Conservation (phyloP, 2,797 vertebrate genomes). For the Channa striata region DNA sequence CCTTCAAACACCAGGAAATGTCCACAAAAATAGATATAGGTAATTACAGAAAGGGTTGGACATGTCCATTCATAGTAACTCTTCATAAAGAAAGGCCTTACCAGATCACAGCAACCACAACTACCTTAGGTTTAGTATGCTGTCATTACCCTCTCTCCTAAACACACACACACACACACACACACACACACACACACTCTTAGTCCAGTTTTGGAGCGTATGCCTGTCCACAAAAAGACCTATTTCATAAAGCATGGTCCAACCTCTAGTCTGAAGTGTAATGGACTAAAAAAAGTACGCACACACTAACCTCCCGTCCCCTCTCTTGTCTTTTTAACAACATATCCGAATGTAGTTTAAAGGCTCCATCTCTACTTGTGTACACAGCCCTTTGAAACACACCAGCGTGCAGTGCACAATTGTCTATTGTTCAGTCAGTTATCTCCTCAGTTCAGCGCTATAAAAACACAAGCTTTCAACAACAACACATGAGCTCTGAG, state of each 20-base stretch:
- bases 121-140: conserved; percentile 35
- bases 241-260: conserved; percentile 14
- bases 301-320: background rate
- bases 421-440: background rate
- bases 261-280: no score
- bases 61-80: conserved; percentile 25
- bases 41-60: conserved; percentile 20
- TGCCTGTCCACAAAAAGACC: conserved; percentile 40
- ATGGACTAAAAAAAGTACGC: no score
- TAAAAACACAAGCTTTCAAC: conserved; percentile 13
- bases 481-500: background rate
- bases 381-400: background rate
- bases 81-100: conserved; percentile 22
- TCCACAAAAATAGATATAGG: background rate
- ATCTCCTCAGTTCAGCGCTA: conserved; percentile 1
- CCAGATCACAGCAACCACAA: conserved; percentile 42
- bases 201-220: conserved; percentile 43
- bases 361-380: background rate
- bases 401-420: background rate
- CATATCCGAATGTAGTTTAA: background rate
- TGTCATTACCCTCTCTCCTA: conserved; percentile 39
- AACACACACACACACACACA: conserved; percentile 3
- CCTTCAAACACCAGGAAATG: background rate
- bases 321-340: conserved; percentile 4
- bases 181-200: conserved; percentile 9